phyloP scores from a whole-genome alignment of 2,113 vertebrate species.

The Cebus imitator region DNA sequence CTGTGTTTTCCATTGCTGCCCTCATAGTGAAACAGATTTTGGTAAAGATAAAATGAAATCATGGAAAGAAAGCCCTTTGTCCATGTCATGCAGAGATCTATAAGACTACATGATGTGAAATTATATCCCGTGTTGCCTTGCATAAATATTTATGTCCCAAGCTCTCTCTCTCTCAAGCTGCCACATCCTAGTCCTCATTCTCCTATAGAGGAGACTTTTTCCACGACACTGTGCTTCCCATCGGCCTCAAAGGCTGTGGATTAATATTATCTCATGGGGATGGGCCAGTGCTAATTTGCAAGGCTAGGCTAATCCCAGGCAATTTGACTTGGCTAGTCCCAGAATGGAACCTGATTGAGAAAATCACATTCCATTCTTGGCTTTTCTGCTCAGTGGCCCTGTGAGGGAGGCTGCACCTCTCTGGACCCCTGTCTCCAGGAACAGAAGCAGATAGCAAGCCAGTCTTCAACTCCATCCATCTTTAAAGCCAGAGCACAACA shows the following conservation, averaged over 20 bases:
- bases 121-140: too few species aligned
- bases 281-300: neutral
- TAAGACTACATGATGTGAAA: neutral
- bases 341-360: neutral
- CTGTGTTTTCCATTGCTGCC: neutral
- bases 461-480: neutral
- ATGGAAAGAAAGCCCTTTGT: neutral
- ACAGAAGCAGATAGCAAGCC: neutral
- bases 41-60: neutral
- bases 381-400: neutral
- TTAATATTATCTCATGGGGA: neutral
- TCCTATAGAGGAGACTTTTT: neutral
- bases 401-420: neutral
- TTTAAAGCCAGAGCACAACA: neutral
- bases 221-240: fast-evolving
- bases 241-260: neutral
- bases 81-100: neutral
- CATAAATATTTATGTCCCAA: fast-evolving
- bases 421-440: neutral
- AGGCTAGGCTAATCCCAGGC: neutral
- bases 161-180: neutral
- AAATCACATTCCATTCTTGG: neutral
- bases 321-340: neutral
- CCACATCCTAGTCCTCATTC: neutral
- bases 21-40: neutral